phyloP scores from a whole-genome alignment of 2,888 invertebrate species.

The Callimorpha dominula region DNA sequence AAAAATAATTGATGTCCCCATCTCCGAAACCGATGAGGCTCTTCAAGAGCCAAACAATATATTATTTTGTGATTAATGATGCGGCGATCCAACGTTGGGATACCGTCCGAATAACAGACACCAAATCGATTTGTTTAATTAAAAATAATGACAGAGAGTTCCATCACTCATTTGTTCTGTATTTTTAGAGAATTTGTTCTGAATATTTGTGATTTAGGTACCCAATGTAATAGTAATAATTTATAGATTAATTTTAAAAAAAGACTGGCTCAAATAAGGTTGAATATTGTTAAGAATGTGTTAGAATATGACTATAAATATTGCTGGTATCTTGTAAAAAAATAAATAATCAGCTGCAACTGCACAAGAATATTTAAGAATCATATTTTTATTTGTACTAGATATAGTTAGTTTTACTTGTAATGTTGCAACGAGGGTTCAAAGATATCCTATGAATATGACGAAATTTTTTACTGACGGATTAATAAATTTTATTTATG shows the following conservation, averaged over 20 bases:
- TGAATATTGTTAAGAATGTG: too few species aligned
- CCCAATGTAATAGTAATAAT: neutral
- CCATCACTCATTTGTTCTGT: slow-evolving; percentile 20
- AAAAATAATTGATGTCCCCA: slow-evolving; percentile 47
- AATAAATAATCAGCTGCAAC: too few species aligned
- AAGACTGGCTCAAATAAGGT: neutral
- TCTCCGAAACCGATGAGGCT: slow-evolving; percentile 41
- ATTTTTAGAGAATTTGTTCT: slow-evolving; percentile 6
- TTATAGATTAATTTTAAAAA: neutral
- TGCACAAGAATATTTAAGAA: too few species aligned
- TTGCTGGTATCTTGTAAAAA: too few species aligned
- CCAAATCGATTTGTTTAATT: slow-evolving; percentile 64
- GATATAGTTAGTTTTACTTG: too few species aligned
- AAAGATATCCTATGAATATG: too few species aligned
- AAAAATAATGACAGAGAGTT: slow-evolving; percentile 62
- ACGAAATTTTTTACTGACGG: too few species aligned
- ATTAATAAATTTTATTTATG: too few species aligned
- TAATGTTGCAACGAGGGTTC: too few species aligned
- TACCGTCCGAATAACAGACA: slow-evolving; percentile 48
- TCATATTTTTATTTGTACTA: too few species aligned
- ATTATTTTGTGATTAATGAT: slow-evolving; percentile 61
- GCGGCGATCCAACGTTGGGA: slow-evolving; percentile 49
- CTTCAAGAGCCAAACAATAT: slow-evolving; percentile 45
- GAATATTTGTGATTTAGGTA: slow-evolving; percentile 8
- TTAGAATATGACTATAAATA: too few species aligned